These are phyloP conservation scores for Zoanthus sociatus DNA, from an alignment of 92 coral and sea anemone genomes.

Conservation along the genomic window DNA sequence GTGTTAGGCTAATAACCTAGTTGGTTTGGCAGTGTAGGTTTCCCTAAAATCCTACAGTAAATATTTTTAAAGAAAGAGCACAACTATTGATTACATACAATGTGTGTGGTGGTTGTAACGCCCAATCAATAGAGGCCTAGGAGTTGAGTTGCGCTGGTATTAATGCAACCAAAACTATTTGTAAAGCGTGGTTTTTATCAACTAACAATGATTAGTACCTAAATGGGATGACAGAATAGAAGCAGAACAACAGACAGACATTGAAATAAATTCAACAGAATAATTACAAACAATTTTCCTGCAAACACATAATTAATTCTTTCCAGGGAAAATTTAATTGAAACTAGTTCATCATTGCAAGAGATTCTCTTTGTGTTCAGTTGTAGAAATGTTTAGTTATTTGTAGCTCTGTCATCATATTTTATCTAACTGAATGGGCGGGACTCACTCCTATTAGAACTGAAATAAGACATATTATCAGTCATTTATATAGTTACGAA, in stretches of 20 bases:
- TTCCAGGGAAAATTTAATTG: not conserved
- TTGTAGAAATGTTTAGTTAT: not conserved
- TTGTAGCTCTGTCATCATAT: constrained; percentile 52
- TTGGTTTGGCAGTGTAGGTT: constrained; percentile 4
- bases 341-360: not conserved
- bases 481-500: constrained; percentile 43
- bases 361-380: not conserved
- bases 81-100: constrained; percentile 8
- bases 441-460: constrained; percentile 52
- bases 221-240: constrained; percentile 30
- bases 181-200: constrained; percentile 24
- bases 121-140: not conserved
- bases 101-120: constrained; percentile 40
- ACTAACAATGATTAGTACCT: constrained; percentile 22
- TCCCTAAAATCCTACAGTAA: not conserved
- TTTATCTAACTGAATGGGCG: constrained; percentile 74
- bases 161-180: not conserved
- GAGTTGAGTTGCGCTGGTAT: not conserved
- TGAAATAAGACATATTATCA: constrained; percentile 63
- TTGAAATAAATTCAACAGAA: constrained; percentile 20
- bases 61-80: not conserved
- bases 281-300: not conserved
- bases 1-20: constrained; percentile 12
- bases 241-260: not conserved
- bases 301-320: not conserved